phyloP scores from a whole-genome alignment of 2,797 vertebrate species.

The Aplochiton taeniatus region DNA sequence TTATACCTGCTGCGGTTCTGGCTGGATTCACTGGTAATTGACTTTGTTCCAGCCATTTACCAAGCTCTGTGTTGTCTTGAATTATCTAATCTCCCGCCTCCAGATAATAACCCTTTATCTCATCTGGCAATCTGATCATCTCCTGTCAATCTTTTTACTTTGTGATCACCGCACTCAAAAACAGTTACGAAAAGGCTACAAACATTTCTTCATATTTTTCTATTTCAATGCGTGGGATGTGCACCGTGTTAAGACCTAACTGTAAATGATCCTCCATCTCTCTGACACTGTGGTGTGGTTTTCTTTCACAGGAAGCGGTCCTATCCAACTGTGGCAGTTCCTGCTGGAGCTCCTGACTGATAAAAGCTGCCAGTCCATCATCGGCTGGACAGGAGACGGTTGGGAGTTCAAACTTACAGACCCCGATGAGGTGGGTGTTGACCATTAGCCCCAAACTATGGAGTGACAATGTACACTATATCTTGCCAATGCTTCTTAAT shows the following conservation, averaged over 20 bases:
- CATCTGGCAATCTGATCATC: no score
- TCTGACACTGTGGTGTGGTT: neutral
- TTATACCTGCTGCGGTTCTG: constrained; percentile 86
- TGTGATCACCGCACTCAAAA: no score
- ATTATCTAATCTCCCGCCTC: no score
- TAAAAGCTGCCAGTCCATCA: constrained; percentile 85
- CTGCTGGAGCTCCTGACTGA: constrained; percentile 86
- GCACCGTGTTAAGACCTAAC: neutral
- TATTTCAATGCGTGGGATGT: neutral
- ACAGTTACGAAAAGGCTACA: neutral
- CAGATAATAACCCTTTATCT: neutral
- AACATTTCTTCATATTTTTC: neutral
- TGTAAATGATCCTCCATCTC: neutral
- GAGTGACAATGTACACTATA: neutral
- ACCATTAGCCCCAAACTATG: neutral
- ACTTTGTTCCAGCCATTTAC: neutral
- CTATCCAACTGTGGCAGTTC: constrained; percentile 90
- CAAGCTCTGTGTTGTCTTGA: no score
- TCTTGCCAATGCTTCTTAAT: neutral
- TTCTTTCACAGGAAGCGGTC: constrained; percentile 79
- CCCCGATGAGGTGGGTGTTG: constrained; percentile 81
- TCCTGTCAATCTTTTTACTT: no score
- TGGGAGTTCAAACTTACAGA: constrained; percentile 91
- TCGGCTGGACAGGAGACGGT: constrained; percentile 88
- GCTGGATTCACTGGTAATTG: constrained; percentile 88